Base-by-base conservation (phyloP, 64 coral and sea anemone species). In the Pocillopora verrucosa region DNA sequence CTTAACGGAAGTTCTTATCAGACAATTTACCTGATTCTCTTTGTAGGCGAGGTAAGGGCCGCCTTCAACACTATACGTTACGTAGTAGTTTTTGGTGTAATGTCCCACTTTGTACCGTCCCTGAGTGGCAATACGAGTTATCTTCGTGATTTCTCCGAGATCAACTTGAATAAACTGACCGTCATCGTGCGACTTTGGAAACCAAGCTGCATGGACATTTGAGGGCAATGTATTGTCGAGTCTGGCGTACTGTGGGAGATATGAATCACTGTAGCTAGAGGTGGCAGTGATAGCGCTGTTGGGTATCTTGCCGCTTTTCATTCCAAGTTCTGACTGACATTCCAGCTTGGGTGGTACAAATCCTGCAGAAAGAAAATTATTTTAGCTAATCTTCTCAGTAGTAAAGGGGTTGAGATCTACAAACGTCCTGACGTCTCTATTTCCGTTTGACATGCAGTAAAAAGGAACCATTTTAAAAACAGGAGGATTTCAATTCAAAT, bases 151-250 rank as follows among this genome's bases (percentile, higher is more conserved):
- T 2, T 77, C 30, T 77, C 87, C 93, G 25, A 94, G 85, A 76
- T 94, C 89, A 11, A 91, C 76, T 83, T 94, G 67, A 68, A 94
- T 56, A 82, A 84, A 94, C 76, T 94, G 93, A 11, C 75, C 76
- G 9, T 34, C 74, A 62, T 94, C 91, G 59, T 91, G 78, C 7
- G 75, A 75, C 9, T 78, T 73, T 13, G 93, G 63, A 2, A 90
- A 56, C 93, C 93, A 94, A 1, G 82, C 93, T 24, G 83, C 90
- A 26, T 0, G 0, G 56, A 74, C 34, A 9, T 76, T 76, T 60
- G 83, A 83, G 19, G 37, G 26, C 56, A 78, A 69, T 20, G 76
- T 90, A 13, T 61, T 87, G 25, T 87, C 67, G 35, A 94, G 36
- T 22, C 93, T 75, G 74, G 70, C 83, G 20, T 78, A 80, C 34